Evolutionary conservation across 2,113 vertebrate genomes (phyloP), one percentile per base, ranked within the genome.

Genomic region (Melanerpes formicivorus): DNA sequence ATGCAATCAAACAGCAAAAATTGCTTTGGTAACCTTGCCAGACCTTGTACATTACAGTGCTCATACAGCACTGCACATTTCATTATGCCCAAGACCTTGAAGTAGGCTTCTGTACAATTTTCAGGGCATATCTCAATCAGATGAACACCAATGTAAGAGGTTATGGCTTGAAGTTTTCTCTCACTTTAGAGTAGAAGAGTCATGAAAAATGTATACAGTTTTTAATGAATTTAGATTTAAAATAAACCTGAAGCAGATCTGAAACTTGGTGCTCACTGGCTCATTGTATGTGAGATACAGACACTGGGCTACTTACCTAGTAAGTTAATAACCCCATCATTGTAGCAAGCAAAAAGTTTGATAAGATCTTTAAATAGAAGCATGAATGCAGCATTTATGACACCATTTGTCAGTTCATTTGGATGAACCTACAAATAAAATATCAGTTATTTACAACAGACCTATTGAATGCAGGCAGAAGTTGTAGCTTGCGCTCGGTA

Each of bases 281-380:
- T 6, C 8, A 14, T 14, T 5, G 8, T 42, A 50, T 9, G 14
- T 6, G 21, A 93, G 13, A 82, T 27, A 73, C 1, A 78, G 29
- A 48, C 4, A 48, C 5, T 9, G 50, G 34, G 40, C 48, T 90
- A 93, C 98, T 97, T 97, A 98, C 99, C 99, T 95, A 99, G 96
- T 95, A 99, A 98, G 96, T 99, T 99, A 97, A 99, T 99, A 94
- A 99, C 99, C 54, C 99, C 99, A 52, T 99, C 99, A 80, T 99
- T 99, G 97, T 99, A 99, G 97, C 99, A 99, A 90, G 99, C 99
- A 81, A 99, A 99, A 89, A 99, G 97, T 97, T 99, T 99, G 96
- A 99, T 99, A 94, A 99, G 98, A 95, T 99, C 99, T 98, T 99
- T 99, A 97, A 99, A 99, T 69, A 99, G 98, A 71, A 99, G 98